Evolutionary conservation across 2,888 invertebrate genomes (phyloP), one percentile per base, ranked within the genome.

Genomic region (Volucella zonaria): DNA sequence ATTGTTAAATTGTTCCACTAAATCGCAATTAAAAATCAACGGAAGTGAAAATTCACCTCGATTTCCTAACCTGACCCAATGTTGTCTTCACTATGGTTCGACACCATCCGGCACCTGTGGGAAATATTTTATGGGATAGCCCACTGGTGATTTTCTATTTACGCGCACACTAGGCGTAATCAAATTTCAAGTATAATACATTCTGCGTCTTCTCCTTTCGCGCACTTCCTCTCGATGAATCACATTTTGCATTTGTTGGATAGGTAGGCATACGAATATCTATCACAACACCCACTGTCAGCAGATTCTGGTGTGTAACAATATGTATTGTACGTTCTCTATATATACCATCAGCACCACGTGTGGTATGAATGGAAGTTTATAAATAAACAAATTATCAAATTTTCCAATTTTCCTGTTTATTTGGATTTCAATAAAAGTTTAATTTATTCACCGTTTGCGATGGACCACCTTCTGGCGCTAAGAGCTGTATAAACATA

Each of bases 391-490:
- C 79, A 80, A 83, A 71, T 47, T 74, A 71, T 64, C 76, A 81
- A 76, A 80, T 80, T 76, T 76, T 80, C 66, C 45, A 18, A 71
- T 79, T 80, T 76, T 15, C 51, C 11, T 85, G 81, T 85, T 85
- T 85, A 77, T 85, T 85, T 77, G 61, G 85, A 73, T 68, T 85
- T 77, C 76, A 73, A 85, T 85, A 85, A 85, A 85, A 85, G 76
- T 85, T 85, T 85, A 85, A 85, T 85, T 85, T 85, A 81, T 85
- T 85, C 68, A 85, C 81, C 76, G 73, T 68, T 81, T 85, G 85
- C 81, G 81, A 81, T 85, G 81, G 85, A 85, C 85, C 85, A 85
- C 85, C 85, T 85, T 85, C 85, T 81, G 85, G 85, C 85, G 85
- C 85, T 81, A 71, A 75, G 80, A 66, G 70, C 43, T 75, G 43